Evolutionary conservation across 2,113 vertebrate genomes (phyloP), one percentile per base, ranked within the genome.

Genomic region (Ellobius talpinus): DNA sequence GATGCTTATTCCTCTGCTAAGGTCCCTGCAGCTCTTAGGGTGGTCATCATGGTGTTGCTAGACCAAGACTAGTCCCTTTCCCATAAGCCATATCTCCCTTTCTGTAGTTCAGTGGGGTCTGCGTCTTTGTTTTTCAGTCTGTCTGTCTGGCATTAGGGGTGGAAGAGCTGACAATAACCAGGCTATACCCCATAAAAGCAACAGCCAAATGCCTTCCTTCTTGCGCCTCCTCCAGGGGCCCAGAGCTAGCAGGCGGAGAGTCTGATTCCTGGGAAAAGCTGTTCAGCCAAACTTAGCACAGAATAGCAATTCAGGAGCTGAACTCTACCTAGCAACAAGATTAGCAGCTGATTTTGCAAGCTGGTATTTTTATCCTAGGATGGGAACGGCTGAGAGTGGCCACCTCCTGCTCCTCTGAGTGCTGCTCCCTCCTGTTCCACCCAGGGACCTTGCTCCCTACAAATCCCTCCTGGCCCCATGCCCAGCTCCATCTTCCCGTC

Each of bases 281-380:
- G n/a, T 89, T 94, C 65, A 79, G 94, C 90, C 92, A 96, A 93
- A 92, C 90, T 97, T 90, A 95, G 94, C 92, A 87, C 88, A 96
- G 90, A 90, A 93, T 76, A 87, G 96, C 88, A 91, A 85, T 78
- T 95, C 90, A 70, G 94, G 90, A 61, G 90, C 94, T 95, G 92
- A 96, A 93, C 90, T 96, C 96, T 97, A 95, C 97, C 95, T 96
- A 97, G 97, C 97, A 97, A 97, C 97, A 97, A 96, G 95, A 95
- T 96, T 88, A 96, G 96, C 95, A 95, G 95, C 95, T 97, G 94
- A 98, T 90, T 90, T 86, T 96, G 95, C 92, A 95, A 93, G 87
- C 79, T 90, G 95, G 61, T 98, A 97, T 98, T 97, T 98, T 98
- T 97, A 97, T 97, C 96, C 88, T 79, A 13, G 90, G 87, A 78